Evolutionary conservation across 2,888 invertebrate species (phyloP).

Genomic region (Pyrochroa serraticornis): DNA sequence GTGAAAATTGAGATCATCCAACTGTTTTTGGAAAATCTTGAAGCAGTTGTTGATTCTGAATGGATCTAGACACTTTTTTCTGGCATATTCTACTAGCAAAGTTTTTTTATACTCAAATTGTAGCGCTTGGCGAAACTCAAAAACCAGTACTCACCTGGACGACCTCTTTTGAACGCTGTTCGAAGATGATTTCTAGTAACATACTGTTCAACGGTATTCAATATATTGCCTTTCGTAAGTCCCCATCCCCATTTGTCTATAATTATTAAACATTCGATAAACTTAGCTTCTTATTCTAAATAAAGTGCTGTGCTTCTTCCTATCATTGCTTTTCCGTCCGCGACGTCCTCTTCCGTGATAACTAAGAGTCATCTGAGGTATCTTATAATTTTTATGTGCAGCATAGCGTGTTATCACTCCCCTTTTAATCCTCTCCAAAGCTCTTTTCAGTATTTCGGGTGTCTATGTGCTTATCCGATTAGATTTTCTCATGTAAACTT

Average conservation of each 20-base stretch:
- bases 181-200: slow-evolving; percentile 37
- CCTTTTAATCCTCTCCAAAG: background rate
- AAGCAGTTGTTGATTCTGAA: too few species aligned
- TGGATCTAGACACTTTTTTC: slow-evolving; percentile 33
- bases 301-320: background rate
- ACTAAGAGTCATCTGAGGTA: background rate
- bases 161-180: slow-evolving; percentile 44
- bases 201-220: slow-evolving; percentile 40
- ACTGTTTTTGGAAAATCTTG: background rate
- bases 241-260: slow-evolving; percentile 41
- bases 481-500: background rate
- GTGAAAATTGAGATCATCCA: background rate
- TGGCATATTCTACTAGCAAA: slow-evolving; percentile 44
- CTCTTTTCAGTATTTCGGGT: background rate
- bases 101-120: slow-evolving; percentile 46
- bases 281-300: background rate
- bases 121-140: slow-evolving; percentile 42
- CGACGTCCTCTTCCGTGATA: background rate
- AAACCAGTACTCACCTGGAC: slow-evolving; percentile 46
- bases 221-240: slow-evolving; percentile 40
- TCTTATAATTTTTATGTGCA: background rate
- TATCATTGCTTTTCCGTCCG: background rate
- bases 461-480: background rate
- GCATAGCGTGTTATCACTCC: background rate
- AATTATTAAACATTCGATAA: background rate